Evolutionary conservation across 2,797 vertebrate genomes (phyloP).

Genomic region (Etheostoma nigrum): DNA sequence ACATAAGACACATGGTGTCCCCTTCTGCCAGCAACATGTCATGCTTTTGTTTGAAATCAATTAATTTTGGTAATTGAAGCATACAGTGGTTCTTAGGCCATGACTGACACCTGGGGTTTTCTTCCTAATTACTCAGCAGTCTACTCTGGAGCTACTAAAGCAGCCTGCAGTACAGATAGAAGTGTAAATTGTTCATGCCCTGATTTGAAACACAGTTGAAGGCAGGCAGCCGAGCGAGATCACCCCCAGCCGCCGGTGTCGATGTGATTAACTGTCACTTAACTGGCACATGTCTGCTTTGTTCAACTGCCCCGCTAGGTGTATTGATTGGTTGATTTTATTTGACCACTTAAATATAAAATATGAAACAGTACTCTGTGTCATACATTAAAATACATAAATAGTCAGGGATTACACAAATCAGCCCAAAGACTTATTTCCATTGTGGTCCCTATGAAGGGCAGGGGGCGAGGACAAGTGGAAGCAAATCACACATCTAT

Average conservation of each 20-base stretch:
- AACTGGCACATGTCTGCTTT: conserved; percentile 37
- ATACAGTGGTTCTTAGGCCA: conserved; percentile 10
- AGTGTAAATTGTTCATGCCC: background rate
- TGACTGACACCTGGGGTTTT: conserved; percentile 23
- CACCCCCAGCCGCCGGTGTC: conserved; percentile 5
- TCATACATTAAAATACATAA: too few species aligned
- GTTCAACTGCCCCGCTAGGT: background rate
- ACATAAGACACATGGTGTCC: conserved; percentile 27
- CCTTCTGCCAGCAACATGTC: conserved; percentile 34
- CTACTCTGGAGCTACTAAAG: background rate
- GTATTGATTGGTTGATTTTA: too few species aligned
- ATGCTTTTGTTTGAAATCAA: conserved; percentile 57
- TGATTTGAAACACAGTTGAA: conserved; percentile 1
- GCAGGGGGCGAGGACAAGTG: too few species aligned
- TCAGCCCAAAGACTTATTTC: too few species aligned
- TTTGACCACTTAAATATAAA: too few species aligned
- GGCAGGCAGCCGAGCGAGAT: background rate
- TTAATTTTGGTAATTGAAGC: conserved; percentile 51
- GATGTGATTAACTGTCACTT: conserved; percentile 27
- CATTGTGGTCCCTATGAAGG: too few species aligned
- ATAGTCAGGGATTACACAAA: too few species aligned
- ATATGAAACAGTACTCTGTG: too few species aligned
- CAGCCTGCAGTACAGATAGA: background rate
- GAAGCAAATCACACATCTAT: too few species aligned
- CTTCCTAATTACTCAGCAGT: conserved; percentile 42